These are phyloP conservation scores for Gymnoscelis rufifasciata DNA, from an alignment of 2,888 invertebrate species.

Conservation along the genomic window DNA sequence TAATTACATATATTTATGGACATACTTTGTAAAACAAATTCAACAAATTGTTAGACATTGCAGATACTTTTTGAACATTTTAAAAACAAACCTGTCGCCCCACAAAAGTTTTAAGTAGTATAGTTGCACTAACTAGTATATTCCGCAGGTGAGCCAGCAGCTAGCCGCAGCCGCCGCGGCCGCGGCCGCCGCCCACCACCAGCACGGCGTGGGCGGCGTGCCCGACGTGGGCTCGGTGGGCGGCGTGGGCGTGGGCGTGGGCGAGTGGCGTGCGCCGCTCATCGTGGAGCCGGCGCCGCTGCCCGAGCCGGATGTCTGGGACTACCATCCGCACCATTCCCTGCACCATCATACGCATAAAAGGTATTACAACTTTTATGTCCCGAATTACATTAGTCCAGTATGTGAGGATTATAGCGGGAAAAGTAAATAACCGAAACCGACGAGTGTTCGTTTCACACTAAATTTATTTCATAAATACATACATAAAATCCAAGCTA, in stretches of 20 bases:
- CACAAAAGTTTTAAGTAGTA: too few relatives aligned
- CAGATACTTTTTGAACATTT: too few relatives aligned
- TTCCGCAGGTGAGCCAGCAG: conserved; percentile 81
- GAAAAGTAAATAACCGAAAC: too few relatives aligned
- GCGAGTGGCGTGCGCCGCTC: conserved; percentile 93
- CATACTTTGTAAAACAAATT: too few relatives aligned
- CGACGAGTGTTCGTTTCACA: too few relatives aligned
- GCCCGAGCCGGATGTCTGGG: conserved; percentile 67
- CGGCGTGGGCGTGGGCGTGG: conserved; percentile 47
- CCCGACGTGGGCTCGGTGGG: conserved; percentile 36
- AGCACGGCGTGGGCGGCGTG: conserved; percentile 60
- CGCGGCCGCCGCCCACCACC: conserved; percentile 89
- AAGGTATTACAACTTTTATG: conserved; percentile 50
- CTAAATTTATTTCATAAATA: too few relatives aligned
- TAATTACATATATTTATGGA: too few relatives aligned
- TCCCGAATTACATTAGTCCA: too few relatives aligned
- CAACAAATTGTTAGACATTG: too few relatives aligned
- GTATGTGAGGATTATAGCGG: too few relatives aligned
- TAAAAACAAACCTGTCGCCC: too few relatives aligned
- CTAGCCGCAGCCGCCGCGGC: conserved; percentile 90
- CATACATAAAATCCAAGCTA: too few relatives aligned
- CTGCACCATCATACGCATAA: conserved; percentile 63
- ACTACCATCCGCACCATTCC: conserved; percentile 59
- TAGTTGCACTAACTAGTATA: neutral
- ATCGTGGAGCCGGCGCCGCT: conserved; percentile 83